phyloP scores from a whole-genome alignment of 2,797 vertebrate genomes.

The Hippopotamyrus pictus region DNA sequence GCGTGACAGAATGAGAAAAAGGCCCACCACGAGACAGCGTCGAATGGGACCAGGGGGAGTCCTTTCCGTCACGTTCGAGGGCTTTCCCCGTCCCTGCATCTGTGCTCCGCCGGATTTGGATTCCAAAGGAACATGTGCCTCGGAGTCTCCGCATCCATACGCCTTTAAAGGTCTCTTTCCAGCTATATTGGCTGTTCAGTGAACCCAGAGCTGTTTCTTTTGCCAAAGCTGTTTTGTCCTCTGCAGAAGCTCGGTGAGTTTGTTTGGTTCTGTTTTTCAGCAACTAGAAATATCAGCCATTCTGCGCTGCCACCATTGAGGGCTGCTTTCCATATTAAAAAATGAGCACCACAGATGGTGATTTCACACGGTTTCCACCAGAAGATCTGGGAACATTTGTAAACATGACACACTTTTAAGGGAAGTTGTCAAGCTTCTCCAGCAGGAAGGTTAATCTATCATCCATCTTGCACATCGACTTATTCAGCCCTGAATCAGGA shows the following conservation, averaged over 20 bases:
- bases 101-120: background rate
- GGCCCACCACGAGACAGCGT: background rate
- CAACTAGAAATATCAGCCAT: background rate
- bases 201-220: background rate
- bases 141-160: background rate
- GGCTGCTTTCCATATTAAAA: background rate
- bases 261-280: background rate
- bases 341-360: background rate
- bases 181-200: background rate
- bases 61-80: background rate
- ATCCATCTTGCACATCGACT: background rate
- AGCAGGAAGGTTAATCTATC: background rate
- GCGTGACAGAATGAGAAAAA: background rate
- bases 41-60: background rate
- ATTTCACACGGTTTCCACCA: background rate
- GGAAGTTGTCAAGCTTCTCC: background rate
- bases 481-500: background rate
- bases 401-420: background rate
- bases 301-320: background rate
- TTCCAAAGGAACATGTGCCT: background rate
- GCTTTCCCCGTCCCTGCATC: background rate
- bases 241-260: background rate
- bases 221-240: background rate
- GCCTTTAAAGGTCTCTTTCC: background rate
- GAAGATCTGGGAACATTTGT: background rate